phyloP scores from a whole-genome alignment of 2,888 invertebrate species.

The Drosophila helvetica region DNA sequence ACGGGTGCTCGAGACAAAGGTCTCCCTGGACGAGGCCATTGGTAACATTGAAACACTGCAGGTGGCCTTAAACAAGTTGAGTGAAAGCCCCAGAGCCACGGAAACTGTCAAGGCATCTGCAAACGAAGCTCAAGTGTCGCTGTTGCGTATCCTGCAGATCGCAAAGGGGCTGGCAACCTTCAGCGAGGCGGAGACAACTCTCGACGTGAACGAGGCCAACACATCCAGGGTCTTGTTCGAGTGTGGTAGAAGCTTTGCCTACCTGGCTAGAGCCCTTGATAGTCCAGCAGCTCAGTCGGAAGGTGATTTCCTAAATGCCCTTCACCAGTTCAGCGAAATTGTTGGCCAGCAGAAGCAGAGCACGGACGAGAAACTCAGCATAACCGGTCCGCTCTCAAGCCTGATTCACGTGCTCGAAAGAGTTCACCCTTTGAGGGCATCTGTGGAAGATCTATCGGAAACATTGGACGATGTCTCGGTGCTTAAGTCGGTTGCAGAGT shows the following conservation, averaged over 20 bases:
- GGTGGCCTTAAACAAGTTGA: slow-evolving; percentile 60
- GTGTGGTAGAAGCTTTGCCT: slow-evolving; percentile 66
- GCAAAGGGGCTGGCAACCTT: slow-evolving; percentile 61
- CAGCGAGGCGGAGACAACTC: slow-evolving; percentile 59
- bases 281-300: slow-evolving; percentile 28
- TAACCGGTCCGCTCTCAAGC: slow-evolving; percentile 80
- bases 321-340: slow-evolving; percentile 57
- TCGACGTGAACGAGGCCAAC: slow-evolving; percentile 60
- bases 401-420: slow-evolving; percentile 80
- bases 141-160: slow-evolving; percentile 60
- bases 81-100: slow-evolving; percentile 42
- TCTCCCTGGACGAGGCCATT: slow-evolving; percentile 78
- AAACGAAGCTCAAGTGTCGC: slow-evolving; percentile 56
- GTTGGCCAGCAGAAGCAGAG: slow-evolving; percentile 54
- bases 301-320: slow-evolving; percentile 48
- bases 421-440: slow-evolving; percentile 51
- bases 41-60: slow-evolving; percentile 81
- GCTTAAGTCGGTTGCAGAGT: slow-evolving; percentile 86
- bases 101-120: slow-evolving; percentile 42
- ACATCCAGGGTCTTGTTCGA: slow-evolving; percentile 60
- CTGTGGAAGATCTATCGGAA: slow-evolving; percentile 75
- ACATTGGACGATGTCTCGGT: slow-evolving; percentile 86
- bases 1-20: slow-evolving; percentile 78
- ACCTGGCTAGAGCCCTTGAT: slow-evolving; percentile 58
- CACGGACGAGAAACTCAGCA: slow-evolving; percentile 46